phyloP scores from a whole-genome alignment of 2,797 vertebrate genomes.

The Salarias fasciatus region DNA sequence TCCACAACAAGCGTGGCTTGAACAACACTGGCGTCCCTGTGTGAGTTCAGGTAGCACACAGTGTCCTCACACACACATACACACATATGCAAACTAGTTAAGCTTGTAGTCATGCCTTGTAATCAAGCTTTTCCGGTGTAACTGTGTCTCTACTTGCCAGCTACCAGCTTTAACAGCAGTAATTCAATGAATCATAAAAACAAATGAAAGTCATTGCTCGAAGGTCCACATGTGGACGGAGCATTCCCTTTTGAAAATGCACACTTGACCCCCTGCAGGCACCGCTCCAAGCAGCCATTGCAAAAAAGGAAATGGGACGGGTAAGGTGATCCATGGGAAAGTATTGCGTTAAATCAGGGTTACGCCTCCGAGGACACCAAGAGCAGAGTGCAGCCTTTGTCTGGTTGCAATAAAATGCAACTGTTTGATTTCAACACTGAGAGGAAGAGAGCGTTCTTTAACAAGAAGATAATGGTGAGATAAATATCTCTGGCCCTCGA shows the following conservation, averaged over 20 bases:
- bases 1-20: slow-evolving; percentile 3
- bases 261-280: neutral
- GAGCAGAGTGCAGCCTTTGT: slow-evolving; percentile 38
- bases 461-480: too few species aligned
- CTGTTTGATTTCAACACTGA: slow-evolving; percentile 27
- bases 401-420: slow-evolving; percentile 16
- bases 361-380: slow-evolving; percentile 20
- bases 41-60: neutral
- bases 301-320: slow-evolving; percentile 26
- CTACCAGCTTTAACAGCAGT: neutral
- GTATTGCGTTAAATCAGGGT: slow-evolving; percentile 11
- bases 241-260: too few species aligned
- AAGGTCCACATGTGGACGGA: too few species aligned
- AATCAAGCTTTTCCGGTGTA: slow-evolving; percentile 29
- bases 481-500: too few species aligned
- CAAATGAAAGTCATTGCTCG: neutral
- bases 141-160: slow-evolving; percentile 6
- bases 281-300: neutral
- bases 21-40: neutral
- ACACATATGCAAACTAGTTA: neutral
- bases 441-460: too few species aligned
- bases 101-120: neutral
- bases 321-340: slow-evolving; percentile 72
- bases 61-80: neutral
- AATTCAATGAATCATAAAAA: neutral